Evolutionary conservation across 2,797 vertebrate species (phyloP), one percentile per base, ranked within the genome.

Genomic region (Coranthus polyacanthus): DNA sequence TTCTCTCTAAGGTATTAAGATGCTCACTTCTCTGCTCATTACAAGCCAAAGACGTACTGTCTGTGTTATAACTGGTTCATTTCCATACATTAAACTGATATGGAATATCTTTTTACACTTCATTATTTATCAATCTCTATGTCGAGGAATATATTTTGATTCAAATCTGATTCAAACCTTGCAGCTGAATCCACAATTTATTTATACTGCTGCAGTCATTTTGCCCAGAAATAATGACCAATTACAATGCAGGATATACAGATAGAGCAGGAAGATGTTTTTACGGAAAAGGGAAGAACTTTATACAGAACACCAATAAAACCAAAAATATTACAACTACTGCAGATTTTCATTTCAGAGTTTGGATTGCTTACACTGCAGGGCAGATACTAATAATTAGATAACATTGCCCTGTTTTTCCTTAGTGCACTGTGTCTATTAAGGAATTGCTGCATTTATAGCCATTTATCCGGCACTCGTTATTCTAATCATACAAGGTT

Each of bases 51-150:
- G 37, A 21, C 55, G 39, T 47, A 17, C 24, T 42, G 24, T 39
- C 18, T 13, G 37, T 29, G 12, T 42, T 72, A 6, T 57, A 60
- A 46, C 36, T 36, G 55, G n/a, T 66, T 64, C 32, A 79, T 88
- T 75, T 83, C 39, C 50, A 81, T 81, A 56, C 45, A 53, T 79
- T 54, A 70, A 62, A 17, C 20, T 46, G 29, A 55, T 12, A 13
- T 2, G 0, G 34, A 57, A 24, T 45, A 34, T 60, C 38, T 34
- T 37, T 54, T 68, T 17, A 29, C 32, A 34, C 37, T 71, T 78
- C 16, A 68, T 76, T 75, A 52, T 62, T 63, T 64, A 66, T 68
- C 4, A 4, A 45, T 66, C 72, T 66, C 72, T 49, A 12, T 60
- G 44, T 53, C 61, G 42, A 37, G 49, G 26, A 26, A n/a, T 46